These are phyloP conservation scores for Atta colombica DNA, from an alignment of 1,140 invertebrate species.

Conservation along the genomic window DNA sequence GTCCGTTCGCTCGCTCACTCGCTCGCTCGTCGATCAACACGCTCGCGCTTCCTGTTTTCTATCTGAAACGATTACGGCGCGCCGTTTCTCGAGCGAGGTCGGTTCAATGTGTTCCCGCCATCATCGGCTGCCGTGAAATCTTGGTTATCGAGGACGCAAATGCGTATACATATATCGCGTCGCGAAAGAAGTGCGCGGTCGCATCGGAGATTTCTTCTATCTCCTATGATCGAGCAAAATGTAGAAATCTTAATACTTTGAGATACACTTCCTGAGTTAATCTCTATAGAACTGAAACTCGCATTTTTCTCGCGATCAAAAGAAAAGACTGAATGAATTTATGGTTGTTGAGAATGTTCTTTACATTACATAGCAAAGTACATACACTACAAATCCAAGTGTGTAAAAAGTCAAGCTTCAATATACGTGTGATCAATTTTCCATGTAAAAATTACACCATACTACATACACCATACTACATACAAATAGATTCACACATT, in stretches of 20 bases:
- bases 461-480: too few relatives aligned
- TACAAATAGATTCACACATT: too few relatives aligned
- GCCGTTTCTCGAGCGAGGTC: conserved; percentile 62
- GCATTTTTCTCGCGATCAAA: neutral
- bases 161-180: conserved; percentile 18
- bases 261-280: neutral
- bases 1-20: conserved; percentile 40
- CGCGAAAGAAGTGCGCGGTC: conserved; percentile 12
- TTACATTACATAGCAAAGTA: neutral
- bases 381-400: too few relatives aligned
- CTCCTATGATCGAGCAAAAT: neutral
- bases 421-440: too few relatives aligned
- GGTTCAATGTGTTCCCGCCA: conserved; percentile 60
- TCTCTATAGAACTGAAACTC: neutral
- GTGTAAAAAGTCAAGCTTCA: too few relatives aligned
- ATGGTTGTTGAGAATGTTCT: neutral
- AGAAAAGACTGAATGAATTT: neutral
- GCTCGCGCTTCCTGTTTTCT: conserved; percentile 55
- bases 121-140: conserved; percentile 55
- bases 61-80: conserved; percentile 56
- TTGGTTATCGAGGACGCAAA: conserved; percentile 48
- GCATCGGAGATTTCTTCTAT: neutral
- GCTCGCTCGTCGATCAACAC: conserved; percentile 60
- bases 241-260: neutral
- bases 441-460: too few relatives aligned